phyloP scores from a whole-genome alignment of 2,797 vertebrate genomes.

The Ciconia nigra region DNA sequence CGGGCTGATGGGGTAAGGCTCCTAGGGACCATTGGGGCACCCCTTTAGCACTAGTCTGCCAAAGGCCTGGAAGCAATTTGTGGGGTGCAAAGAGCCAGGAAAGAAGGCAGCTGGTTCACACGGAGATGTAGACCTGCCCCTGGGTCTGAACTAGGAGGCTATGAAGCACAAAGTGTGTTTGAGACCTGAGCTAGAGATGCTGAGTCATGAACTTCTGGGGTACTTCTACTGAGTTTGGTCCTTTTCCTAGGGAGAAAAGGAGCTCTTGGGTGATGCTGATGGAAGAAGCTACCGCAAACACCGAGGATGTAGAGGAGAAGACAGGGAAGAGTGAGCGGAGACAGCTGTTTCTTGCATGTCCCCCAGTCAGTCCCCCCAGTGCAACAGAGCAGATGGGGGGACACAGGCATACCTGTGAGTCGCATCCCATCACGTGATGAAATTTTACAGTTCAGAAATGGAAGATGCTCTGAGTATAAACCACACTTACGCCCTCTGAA shows the following conservation, averaged over 20 bases:
- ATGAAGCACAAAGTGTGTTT: not conserved
- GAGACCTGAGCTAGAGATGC: not conserved
- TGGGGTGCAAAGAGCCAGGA: not conserved
- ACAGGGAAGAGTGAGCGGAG: not conserved
- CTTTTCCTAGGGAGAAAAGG: not conserved
- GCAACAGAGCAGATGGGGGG: not conserved
- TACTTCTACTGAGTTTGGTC: not conserved
- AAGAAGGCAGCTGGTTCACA: not conserved
- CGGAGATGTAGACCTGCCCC: not conserved
- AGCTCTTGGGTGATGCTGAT: not conserved
- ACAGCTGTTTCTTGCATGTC: too few species aligned
- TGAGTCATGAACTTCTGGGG: not conserved
- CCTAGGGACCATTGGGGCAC: accelerated
- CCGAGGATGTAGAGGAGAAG: not conserved
- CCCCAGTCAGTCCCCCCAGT: not conserved
- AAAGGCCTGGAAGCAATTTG: not conserved
- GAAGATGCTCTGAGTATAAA: not conserved
- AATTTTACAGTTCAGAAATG: not conserved
- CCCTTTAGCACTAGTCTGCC: not conserved
- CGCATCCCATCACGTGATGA: not conserved
- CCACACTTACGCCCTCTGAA: not conserved
- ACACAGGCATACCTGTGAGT: not conserved
- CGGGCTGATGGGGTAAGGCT: not conserved
- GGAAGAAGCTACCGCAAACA: not conserved
- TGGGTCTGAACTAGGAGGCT: not conserved